phyloP scores from a whole-genome alignment of 2,113 vertebrate species.

The Sinocyclocheilus grahami region DNA sequence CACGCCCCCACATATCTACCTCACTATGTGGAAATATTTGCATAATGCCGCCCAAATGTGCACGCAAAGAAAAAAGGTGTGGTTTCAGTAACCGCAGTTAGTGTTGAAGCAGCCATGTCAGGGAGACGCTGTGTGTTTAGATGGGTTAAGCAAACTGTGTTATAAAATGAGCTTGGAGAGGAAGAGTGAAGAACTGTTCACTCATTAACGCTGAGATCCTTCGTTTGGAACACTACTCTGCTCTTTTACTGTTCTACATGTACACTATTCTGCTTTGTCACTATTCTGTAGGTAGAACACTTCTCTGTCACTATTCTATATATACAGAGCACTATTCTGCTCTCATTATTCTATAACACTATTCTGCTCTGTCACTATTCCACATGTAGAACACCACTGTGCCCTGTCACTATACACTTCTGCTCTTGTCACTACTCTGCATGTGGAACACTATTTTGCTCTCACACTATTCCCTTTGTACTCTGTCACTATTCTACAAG shows the following conservation, averaged over 20 bases:
- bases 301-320: background rate
- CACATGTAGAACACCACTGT: background rate
- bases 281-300: background rate
- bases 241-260: background rate
- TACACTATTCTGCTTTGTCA: no score
- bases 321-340: background rate
- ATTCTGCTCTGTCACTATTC: background rate
- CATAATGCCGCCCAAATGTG: no score
- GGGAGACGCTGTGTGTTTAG: no score
- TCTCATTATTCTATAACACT: background rate
- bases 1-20: no score
- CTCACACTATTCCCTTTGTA: background rate
- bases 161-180: background rate
- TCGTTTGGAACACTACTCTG: background rate
- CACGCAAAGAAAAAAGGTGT: no score
- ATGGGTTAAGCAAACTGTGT: conserved; percentile 9
- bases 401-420: background rate
- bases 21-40: no score
- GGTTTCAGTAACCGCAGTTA: no score
- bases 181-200: background rate
- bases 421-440: background rate
- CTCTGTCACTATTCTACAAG: background rate
- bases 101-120: no score
- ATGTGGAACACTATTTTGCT: background rate
- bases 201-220: background rate